phyloP scores from a whole-genome alignment of 2,113 vertebrate genomes.

The Rhinolophus ferrumequinum region DNA sequence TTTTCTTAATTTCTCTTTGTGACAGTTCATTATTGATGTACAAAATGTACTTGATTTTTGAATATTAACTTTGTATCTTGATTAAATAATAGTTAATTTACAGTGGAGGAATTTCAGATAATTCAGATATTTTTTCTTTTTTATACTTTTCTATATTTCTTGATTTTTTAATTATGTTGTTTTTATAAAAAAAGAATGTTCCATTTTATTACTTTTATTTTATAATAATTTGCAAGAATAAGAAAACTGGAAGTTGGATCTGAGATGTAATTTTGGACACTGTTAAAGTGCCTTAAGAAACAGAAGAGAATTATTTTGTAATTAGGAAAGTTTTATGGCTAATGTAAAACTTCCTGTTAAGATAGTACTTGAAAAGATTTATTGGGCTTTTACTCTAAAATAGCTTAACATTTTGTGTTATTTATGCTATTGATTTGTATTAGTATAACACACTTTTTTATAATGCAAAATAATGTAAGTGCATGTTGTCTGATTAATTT shows the following conservation, averaged over 20 bases:
- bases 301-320: constrained; percentile 47
- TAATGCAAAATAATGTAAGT: background rate
- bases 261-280: constrained; percentile 25
- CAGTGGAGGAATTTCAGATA: background rate
- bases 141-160: constrained; percentile 1
- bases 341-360: constrained; percentile 5
- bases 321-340: constrained; percentile 32
- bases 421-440: constrained; percentile 33
- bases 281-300: constrained; percentile 30
- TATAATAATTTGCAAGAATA: background rate
- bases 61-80: too few relatives aligned
- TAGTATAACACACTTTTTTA: background rate
- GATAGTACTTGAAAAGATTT: constrained; percentile 43
- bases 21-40: too few relatives aligned
- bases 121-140: background rate
- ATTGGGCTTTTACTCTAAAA: constrained; percentile 8
- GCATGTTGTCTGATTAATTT: constrained; percentile 31
- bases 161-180: background rate
- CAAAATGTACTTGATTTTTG: too few relatives aligned
- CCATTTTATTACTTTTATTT: background rate
- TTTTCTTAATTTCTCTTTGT: too few relatives aligned
- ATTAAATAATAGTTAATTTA: background rate
- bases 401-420: constrained; percentile 45
- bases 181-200: background rate
- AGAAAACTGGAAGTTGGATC: background rate